Evolutionary conservation across 1,140 invertebrate genomes (phyloP).

Genomic region (Brachionus calyciflorus): DNA sequence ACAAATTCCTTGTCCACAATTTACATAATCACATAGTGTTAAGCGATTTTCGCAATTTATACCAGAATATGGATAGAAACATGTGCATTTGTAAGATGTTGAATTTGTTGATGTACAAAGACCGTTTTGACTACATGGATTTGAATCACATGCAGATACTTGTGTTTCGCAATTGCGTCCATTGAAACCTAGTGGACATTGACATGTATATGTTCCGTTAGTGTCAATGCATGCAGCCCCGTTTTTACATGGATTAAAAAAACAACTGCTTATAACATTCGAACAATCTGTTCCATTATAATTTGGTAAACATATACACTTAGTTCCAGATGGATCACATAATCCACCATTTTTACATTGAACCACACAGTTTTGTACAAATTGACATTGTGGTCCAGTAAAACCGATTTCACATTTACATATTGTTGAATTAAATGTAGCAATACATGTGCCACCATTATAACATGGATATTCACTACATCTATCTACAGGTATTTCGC

Average conservation of each 20-base stretch:
- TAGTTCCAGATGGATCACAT: constrained; percentile 79
- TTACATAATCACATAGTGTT: neutral
- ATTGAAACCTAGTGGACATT: neutral
- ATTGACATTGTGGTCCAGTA: constrained; percentile 55
- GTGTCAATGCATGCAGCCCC: neutral
- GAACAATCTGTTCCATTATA: constrained; percentile 62
- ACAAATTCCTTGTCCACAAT: constrained; percentile 8
- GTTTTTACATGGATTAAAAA: constrained; percentile 13
- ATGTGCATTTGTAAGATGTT: neutral
- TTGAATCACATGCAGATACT: neutral
- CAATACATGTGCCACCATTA: constrained; percentile 24
- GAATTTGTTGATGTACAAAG: neutral
- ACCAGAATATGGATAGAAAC: constrained; percentile 1
- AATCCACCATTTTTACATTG: constrained; percentile 84
- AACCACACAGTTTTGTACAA: constrained; percentile 80
- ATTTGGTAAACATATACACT: constrained; percentile 74
- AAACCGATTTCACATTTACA: constrained; percentile 53
- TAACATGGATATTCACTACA: constrained; percentile 12
- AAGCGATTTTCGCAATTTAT: constrained; percentile 25
- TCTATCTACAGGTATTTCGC: neutral
- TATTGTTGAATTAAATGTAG: constrained; percentile 50
- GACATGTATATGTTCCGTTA: neutral
- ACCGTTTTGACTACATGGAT: constrained; percentile 11
- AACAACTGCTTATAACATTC: constrained; percentile 16
- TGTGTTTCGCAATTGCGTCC: constrained; percentile 21